Evolutionary conservation across 37 sponge, comb jelly and placozoan species (phyloP), one percentile per base, ranked within the genome.

Genomic region (Amphimedon queenslandica): DNA sequence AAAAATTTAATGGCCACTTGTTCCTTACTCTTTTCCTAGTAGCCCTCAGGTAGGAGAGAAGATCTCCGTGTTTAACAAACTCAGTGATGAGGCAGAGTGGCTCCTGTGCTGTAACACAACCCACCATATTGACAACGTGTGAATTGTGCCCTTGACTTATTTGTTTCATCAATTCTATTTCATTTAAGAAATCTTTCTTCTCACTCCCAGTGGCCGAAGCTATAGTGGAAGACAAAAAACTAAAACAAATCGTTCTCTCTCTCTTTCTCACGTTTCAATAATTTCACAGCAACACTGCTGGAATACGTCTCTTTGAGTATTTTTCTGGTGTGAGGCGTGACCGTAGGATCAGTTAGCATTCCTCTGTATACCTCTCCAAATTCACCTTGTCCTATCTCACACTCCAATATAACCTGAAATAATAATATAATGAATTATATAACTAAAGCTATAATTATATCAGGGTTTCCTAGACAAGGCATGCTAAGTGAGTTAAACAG

Each of bases 341-440:
- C 28, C 24, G 69, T 65, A 10, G 79, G 74, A 4, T 85, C 79
- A 13, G 41, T 75, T 29, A 88, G n/a, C 21, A 63, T 51, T 13
- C 82, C 92, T 71, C 79, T 83, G 66, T 72, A 87, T 32, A 92
- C 92, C 53, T 87, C 88, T 21, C 92, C 92, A 80, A 92, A 92
- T 3, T 75, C 80, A 0, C 92, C 92, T 33, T 87, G 83, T 6
- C 92, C 92, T 0, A 92, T 71, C 8, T 37, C 42, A 18, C 77
- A 56, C 25, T 83, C 80, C 34, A 92, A 58, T 11, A 80, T 55
- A 24, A 92, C 66, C 37, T 83, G 70, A 30, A 47, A 47, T 18
- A 47, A 47, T 18, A 18, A 13, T 8, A 18, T 47, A 47, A 18
- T 8, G 13, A 47, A 47, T 47, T 8, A 47, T 18, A 47, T 47